Conservation (phyloP, 2,113 vertebrate genomes). For the Psittacula cyanocephala region DNA sequence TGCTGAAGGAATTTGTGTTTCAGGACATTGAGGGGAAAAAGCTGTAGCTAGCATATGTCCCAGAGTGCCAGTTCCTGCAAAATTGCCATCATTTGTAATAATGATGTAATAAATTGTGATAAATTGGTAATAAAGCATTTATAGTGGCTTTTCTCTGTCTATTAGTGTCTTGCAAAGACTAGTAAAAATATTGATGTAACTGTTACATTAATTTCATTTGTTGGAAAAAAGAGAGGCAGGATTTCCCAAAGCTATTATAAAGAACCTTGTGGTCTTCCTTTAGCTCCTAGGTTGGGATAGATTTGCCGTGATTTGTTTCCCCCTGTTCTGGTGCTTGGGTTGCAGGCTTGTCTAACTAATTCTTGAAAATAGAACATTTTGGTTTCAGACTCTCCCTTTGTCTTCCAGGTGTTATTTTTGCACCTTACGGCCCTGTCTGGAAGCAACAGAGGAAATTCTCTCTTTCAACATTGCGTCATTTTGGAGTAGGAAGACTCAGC, state of each 20-base stretch:
- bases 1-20: neutral
- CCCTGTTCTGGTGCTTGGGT: neutral
- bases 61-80: neutral
- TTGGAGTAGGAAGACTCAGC: constrained; percentile 90
- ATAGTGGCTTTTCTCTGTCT: neutral
- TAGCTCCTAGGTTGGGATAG: neutral
- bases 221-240: neutral
- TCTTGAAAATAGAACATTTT: neutral
- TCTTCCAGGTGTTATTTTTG: constrained; percentile 90
- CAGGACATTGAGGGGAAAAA: neutral
- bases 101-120: neutral
- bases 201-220: neutral
- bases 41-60: rapidly evolving
- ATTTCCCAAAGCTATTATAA: neutral
- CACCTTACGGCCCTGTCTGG: constrained; percentile 90
- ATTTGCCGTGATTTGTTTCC: neutral
- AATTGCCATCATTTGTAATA: neutral
- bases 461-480: constrained; percentile 85
- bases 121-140: neutral
- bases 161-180: neutral
- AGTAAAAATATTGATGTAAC: neutral
- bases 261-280: neutral
- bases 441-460: constrained; percentile 92
- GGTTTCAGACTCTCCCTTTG: neutral
- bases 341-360: neutral